Evolutionary conservation across 2,888 invertebrate genomes (phyloP).

Genomic region (Nasonovia ribisnigri): DNA sequence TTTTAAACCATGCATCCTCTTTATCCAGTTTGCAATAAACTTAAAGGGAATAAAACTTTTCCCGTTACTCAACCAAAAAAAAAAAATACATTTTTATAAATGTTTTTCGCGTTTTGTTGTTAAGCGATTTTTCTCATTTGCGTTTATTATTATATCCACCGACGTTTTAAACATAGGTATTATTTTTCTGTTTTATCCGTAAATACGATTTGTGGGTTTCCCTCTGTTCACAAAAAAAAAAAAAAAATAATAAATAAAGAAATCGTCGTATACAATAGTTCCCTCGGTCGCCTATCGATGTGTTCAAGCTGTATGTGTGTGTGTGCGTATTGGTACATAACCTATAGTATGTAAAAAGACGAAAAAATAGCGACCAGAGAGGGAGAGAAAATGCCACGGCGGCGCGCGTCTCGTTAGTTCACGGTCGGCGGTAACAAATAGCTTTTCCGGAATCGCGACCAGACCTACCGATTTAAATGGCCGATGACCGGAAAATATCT

Average conservation of each 20-base stretch:
- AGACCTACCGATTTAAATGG: slow-evolving; percentile 35
- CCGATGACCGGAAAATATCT: slow-evolving; percentile 52
- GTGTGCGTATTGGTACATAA: too few species aligned
- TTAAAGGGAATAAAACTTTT: background rate
- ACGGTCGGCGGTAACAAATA: slow-evolving; percentile 3
- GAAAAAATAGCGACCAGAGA: background rate
- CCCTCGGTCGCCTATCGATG: background rate
- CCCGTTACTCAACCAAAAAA: background rate
- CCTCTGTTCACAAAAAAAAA: background rate
- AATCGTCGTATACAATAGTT: background rate
- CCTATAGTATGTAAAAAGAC: background rate
- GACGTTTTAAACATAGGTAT: background rate
- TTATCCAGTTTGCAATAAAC: background rate
- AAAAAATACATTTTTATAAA: background rate
- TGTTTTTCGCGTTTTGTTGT: background rate
- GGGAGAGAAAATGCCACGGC: background rate
- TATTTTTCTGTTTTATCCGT: background rate
- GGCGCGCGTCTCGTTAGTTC: background rate
- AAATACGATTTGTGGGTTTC: background rate
- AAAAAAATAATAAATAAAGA: too few species aligned
- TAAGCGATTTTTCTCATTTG: background rate
- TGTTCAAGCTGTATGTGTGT: background rate
- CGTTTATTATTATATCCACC: background rate
- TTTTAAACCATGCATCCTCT: background rate
- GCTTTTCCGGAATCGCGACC: slow-evolving; percentile 11